Evolutionary conservation across 1,140 invertebrate species (phyloP), one percentile per base, ranked within the genome.

Genomic region (Drosophila fuyamai): DNA sequence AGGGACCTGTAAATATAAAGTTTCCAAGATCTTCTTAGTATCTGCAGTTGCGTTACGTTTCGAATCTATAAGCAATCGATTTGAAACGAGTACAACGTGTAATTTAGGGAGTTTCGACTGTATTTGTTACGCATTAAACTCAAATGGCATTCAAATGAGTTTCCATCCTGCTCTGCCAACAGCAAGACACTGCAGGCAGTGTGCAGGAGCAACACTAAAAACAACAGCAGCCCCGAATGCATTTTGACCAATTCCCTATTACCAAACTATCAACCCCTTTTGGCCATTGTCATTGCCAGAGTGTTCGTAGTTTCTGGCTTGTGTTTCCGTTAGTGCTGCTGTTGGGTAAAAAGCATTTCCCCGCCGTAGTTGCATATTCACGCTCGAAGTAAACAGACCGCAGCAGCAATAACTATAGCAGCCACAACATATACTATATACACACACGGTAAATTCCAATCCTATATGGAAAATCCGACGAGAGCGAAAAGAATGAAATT

Each of bases 221-320:
- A 14, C 29, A 16, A 4, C 29, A 51, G 29, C 16, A 65, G 29
- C 35, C 35, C 14, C 36, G 53, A 57, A 18, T 76, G 73, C 71
- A 48, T 82, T 63, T 72, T 82, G 83, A 75, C 75, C 82, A 82
- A 78, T 67, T 76, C 50, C 77, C 76, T 88, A 79, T 82, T 79
- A 85, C 61, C 82, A 76, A 79, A 86, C 76, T 74, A 74, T 50
- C 83, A 67, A 85, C 75, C 82, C 81, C 79, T 74, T 85, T 61
- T 46, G 53, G 46, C 40, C 71, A 76, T 50, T 70, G 72, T 61
- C 62, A 57, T 56, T 70, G 65, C 44, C 67, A 48, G 48, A 56
- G 32, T 50, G 40, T 53, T 44, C 43, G 35, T 36, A 40, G 46
- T 53, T 63, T 65, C 18, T 23, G 51, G 8, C 43, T 43, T 50